Evolutionary conservation across 2,113 vertebrate species (phyloP), one percentile per base, ranked within the genome.

Genomic region (Dendropsophus ebraccatus): DNA sequence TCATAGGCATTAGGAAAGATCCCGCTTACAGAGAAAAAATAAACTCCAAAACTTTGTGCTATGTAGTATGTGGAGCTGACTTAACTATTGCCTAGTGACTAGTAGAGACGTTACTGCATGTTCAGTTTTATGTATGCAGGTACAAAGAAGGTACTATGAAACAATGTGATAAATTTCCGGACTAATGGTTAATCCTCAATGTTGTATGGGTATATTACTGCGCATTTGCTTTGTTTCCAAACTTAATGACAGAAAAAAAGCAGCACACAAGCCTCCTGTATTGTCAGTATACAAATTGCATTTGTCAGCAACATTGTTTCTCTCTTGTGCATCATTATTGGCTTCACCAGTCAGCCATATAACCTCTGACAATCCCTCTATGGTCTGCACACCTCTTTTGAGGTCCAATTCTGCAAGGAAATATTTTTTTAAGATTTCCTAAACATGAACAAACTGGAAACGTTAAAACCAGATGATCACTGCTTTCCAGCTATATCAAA

Each of bases 371-470:
- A 49, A 62, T 21, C 52, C 14, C 56, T 65, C 8, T 32, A 67
- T 82, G 67, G 47, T 67, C 54, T 58, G 67, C 67, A 56, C 81
- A 73, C 67, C 49, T 72, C 67, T 54, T 73, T 73, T n/a, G n/a
- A 86, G 74, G 74, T n/a, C 74, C 23, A 9, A 87, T 88, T 83
- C 0, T 0, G 1, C 85, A 90, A 83, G 54, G 35, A 82, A 90
- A 84, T 72, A 50, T 2, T 19, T 81, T 13, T 70, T 84, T 83
- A 89, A 90, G 88, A 81, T 25, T 28, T 67, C 11, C 35, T 81
- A 37, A 88, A 83, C 25, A 0, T 1, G 58, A 88, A 82, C 14
- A 75, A n/a, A 75, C 73, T 8, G 70, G 78, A 88, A 67, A 75
- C 74, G 28, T 1, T 84, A 41, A 72, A 88, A 82, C 32, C 9